Conservation (phyloP, 1,140 invertebrate species). For the Lordiphosa collinella region DNA sequence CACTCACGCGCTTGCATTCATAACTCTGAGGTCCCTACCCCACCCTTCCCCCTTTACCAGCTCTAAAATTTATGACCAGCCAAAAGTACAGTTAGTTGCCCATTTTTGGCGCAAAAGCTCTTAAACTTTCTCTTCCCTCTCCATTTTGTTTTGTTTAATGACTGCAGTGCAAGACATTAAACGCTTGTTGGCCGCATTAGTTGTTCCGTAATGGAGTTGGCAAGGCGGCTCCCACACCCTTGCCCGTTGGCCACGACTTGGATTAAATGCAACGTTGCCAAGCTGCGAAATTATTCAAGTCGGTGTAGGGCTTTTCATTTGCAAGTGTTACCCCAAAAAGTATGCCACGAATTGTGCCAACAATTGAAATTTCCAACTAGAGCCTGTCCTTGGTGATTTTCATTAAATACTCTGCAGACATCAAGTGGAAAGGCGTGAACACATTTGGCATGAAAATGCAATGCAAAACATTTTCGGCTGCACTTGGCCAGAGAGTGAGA, state of each 20-base stretch:
- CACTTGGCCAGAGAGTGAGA: background rate
- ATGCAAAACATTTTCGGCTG: too few species aligned
- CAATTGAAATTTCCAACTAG: conserved; percentile 36
- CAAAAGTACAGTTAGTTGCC: conserved; percentile 45
- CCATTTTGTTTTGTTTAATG: conserved; percentile 44
- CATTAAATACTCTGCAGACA: background rate
- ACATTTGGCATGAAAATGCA: too few species aligned
- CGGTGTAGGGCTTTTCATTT: conserved; percentile 40
- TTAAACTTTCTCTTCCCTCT: conserved; percentile 25
- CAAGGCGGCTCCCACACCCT: conserved; percentile 15
- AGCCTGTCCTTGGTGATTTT: too few species aligned
- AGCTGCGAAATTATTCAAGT: conserved; percentile 30
- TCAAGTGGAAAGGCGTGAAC: conserved; percentile 1
- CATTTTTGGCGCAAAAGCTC: conserved; percentile 53
- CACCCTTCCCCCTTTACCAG: background rate
- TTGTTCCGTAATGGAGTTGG: conserved; percentile 64
- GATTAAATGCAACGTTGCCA: conserved; percentile 16
- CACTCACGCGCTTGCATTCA: conserved; percentile 3
- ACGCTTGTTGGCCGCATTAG: conserved; percentile 72
- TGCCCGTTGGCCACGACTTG: conserved; percentile 11
- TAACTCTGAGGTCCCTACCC: conserved; percentile 8
- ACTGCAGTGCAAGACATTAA: conserved; percentile 70
- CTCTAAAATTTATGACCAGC: conserved; percentile 48
- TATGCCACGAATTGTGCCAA: conserved; percentile 52
- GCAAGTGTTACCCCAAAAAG: conserved; percentile 30